phyloP scores from a whole-genome alignment of 2,888 invertebrate species.

The Prosapia bicincta region DNA sequence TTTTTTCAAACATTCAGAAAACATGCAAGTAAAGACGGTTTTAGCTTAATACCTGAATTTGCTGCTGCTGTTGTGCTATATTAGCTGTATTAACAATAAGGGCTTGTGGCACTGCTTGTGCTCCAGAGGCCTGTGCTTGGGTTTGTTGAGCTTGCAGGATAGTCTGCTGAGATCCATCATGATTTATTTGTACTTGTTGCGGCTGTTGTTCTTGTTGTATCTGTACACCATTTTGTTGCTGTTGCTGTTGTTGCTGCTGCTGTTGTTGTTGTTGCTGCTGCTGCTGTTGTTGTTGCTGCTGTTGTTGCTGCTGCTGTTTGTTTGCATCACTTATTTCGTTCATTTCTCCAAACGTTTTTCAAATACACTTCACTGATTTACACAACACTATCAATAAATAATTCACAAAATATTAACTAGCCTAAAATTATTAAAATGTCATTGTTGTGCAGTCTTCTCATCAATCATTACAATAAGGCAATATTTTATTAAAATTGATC shows the following conservation, averaged over 20 bases:
- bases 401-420: not conserved
- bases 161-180: conserved; percentile 28
- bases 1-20: no score
- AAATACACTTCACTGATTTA: not conserved
- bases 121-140: not conserved
- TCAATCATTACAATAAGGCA: not conserved
- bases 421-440: not conserved
- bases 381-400: not conserved
- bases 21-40: no score
- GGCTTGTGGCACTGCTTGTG: conserved; percentile 17
- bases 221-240: conserved; percentile 41
- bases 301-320: conserved; percentile 22
- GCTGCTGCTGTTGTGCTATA: conserved; percentile 36
- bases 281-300: conserved; percentile 35
- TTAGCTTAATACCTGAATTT: conserved; percentile 35
- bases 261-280: conserved; percentile 37
- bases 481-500: not conserved
- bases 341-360: not conserved
- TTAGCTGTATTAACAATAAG: conserved; percentile 28
- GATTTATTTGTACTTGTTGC: conserved; percentile 15
- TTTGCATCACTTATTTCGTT: conserved; percentile 25
- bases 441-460: no score
- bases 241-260: conserved; percentile 40
- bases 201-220: conserved; percentile 38
- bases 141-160: not conserved